These are phyloP conservation scores for Clusia tigrina DNA, from an alignment of 2,888 invertebrate species.

Conservation along the genomic window DNA sequence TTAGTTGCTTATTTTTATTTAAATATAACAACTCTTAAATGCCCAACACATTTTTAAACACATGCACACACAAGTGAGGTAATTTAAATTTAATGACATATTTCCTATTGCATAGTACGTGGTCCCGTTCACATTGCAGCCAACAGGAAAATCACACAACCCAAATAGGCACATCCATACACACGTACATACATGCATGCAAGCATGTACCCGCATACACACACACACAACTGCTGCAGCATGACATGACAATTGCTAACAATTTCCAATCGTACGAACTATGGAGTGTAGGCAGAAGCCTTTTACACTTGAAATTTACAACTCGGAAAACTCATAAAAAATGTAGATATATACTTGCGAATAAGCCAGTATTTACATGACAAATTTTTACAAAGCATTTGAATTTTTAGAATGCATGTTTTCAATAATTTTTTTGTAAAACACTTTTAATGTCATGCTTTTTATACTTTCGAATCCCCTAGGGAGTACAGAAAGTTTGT, in stretches of 20 bases:
- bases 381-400: no score
- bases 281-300: background rate
- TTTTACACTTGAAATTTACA: no score
- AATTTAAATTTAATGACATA: constrained; percentile 6
- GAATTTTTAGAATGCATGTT: no score
- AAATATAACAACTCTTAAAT: background rate
- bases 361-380: no score
- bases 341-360: no score
- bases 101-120: background rate
- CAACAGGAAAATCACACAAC: background rate
- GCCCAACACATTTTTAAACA: background rate
- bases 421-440: no score
- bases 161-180: background rate
- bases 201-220: background rate
- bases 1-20: no score
- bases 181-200: no score
- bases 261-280: background rate
- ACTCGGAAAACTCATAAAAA: no score
- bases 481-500: no score
- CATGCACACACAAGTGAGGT: background rate
- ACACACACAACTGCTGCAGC: background rate
- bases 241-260: constrained; percentile 1
- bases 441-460: no score
- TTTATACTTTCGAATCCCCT: no score
- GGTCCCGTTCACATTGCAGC: background rate